phyloP scores from a whole-genome alignment of 1,140 invertebrate species.

The Phenacoccus solenopsis region DNA sequence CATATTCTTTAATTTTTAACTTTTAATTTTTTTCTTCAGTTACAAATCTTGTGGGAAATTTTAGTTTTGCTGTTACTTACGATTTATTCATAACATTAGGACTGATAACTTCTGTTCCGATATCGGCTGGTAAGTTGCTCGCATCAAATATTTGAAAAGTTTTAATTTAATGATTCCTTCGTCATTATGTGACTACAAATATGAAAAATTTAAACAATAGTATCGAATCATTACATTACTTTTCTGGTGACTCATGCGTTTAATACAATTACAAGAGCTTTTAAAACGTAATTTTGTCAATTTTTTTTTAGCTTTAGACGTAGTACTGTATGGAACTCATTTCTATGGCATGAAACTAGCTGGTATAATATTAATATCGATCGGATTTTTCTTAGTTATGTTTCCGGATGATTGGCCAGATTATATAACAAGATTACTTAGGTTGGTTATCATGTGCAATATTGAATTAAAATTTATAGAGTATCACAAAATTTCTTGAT shows the following conservation, averaged over 20 bases:
- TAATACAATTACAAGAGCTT: too few relatives aligned
- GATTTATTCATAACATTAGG: slow-evolving; percentile 85
- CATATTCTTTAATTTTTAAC: not conserved
- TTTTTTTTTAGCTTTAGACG: slow-evolving; percentile 61
- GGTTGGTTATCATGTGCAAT: slow-evolving; percentile 41
- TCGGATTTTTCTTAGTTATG: slow-evolving; percentile 85
- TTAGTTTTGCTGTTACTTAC: slow-evolving; percentile 79
- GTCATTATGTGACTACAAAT: not conserved
- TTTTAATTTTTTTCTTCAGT: slow-evolving; percentile 45
- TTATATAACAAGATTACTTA: slow-evolving; percentile 73
- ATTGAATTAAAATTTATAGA: not conserved
- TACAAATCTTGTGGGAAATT: slow-evolving; percentile 80
- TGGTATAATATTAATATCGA: slow-evolving; percentile 76
- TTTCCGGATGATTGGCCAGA: slow-evolving; percentile 92
- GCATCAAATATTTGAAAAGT: not conserved
- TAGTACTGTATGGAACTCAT: slow-evolving; percentile 64
- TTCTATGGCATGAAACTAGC: slow-evolving; percentile 90
- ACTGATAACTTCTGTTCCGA: slow-evolving; percentile 78
- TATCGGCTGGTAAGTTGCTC: slow-evolving; percentile 66
- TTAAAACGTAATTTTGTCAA: not conserved
- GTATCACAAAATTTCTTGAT: not conserved
- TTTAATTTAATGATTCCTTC: not conserved
- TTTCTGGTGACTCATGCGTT: too few relatives aligned
- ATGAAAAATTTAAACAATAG: not conserved
- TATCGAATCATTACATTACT: too few relatives aligned